A percentile compares a stretch with the other conserved stretches of the same genome.
These are phyloP conservation scores for Drosophila sp. DNA, from an alignment of 1,140 invertebrate species.

Conservation along the genomic window DNA sequence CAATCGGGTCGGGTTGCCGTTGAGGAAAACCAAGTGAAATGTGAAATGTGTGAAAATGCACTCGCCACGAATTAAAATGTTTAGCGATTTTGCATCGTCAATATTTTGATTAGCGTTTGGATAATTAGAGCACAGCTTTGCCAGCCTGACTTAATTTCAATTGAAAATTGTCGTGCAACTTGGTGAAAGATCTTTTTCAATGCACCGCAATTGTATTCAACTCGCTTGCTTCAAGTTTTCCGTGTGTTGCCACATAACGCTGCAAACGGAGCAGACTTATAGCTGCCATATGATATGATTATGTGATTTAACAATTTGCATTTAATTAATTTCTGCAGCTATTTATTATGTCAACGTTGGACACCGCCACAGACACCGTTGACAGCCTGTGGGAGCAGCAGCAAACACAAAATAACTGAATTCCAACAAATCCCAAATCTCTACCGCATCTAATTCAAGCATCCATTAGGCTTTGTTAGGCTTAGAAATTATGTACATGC, in stretches of 20 bases:
- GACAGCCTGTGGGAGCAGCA: constrained; percentile 44
- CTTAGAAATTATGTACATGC: constrained; percentile 11
- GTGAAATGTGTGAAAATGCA: constrained; percentile 63
- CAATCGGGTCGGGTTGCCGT: constrained; percentile 28
- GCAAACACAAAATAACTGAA: constrained; percentile 25
- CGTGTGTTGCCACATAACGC: constrained; percentile 34
- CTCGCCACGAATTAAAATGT: constrained; percentile 65
- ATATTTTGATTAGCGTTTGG: constrained; percentile 69
- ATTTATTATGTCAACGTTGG: constrained; percentile 77
- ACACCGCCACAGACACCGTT: constrained; percentile 38
- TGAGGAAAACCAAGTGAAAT: constrained; percentile 32
- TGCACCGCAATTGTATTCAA: constrained; percentile 11
- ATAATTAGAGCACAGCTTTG: constrained; percentile 55
- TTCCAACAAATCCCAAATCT: constrained; percentile 25
- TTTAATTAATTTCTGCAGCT: constrained; percentile 80
- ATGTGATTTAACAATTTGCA: constrained; percentile 81
- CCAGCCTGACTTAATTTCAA: constrained; percentile 30
- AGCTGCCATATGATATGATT: constrained; percentile 78
- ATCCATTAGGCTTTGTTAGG: constrained; percentile 67
- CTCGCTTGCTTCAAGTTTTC: constrained; percentile 46
- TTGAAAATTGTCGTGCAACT: constrained; percentile 28
- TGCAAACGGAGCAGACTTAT: constrained; percentile 28
- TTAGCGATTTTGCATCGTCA: constrained; percentile 53
- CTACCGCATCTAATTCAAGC: constrained; percentile 69
- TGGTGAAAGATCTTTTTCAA: constrained; percentile 10